phyloP scores from a whole-genome alignment of 1,140 invertebrate genomes.

The Anoplophora glabripennis region DNA sequence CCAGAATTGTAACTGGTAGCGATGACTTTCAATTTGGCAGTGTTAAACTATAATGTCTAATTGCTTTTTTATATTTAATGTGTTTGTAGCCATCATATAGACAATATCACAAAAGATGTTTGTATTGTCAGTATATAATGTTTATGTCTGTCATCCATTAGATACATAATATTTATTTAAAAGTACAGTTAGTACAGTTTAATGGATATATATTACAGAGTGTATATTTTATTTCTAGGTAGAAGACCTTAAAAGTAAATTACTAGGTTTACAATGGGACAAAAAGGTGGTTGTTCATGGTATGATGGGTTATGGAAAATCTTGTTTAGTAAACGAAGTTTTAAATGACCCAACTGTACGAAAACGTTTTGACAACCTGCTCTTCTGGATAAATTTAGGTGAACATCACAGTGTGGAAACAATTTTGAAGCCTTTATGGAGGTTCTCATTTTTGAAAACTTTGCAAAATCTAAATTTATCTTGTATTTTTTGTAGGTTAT shows the following conservation, averaged over 20 bases:
- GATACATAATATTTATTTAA: too few species aligned
- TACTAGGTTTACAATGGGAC: constrained; percentile 11
- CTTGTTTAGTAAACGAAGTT: constrained; percentile 28
- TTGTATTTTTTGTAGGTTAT: constrained; percentile 10
- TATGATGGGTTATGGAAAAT: constrained; percentile 32
- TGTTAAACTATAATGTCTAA: too few species aligned
- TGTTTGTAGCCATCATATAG: too few species aligned
- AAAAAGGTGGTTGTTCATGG: constrained; percentile 26
- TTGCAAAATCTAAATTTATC: not conserved
- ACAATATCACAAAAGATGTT: too few species aligned
- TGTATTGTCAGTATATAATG: too few species aligned
- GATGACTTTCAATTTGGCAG: too few species aligned
- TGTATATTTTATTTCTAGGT: constrained; percentile 15
- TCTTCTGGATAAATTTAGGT: constrained; percentile 32
- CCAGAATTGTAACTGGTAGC: too few species aligned
- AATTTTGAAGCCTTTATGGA: constrained; percentile 21
- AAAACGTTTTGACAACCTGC: constrained; percentile 18
- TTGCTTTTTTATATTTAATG: too few species aligned
- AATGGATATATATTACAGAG: too few species aligned
- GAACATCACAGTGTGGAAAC: constrained; percentile 17
- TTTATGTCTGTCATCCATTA: too few species aligned
- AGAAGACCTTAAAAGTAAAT: constrained; percentile 10
- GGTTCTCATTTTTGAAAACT: constrained; percentile 4
- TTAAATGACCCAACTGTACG: constrained; percentile 20
- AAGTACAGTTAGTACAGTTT: too few species aligned